phyloP scores from a whole-genome alignment of 2,888 invertebrate species.

The Baronia brevicornis region DNA sequence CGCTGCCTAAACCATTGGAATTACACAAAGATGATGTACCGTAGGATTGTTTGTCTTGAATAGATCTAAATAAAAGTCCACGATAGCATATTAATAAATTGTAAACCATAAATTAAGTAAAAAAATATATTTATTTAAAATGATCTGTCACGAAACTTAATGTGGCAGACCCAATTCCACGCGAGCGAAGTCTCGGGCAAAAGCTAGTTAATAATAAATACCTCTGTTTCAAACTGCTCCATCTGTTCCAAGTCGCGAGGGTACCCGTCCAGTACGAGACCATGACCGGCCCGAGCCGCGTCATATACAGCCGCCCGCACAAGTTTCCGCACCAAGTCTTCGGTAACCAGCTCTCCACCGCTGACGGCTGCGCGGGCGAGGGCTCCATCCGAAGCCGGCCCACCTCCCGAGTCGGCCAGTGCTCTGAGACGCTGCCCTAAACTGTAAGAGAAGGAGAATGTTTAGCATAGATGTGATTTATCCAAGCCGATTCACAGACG shows the following conservation, averaged over 20 bases:
- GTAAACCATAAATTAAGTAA: no score
- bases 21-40: no score
- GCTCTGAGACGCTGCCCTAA: slow-evolving; percentile 86
- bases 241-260: slow-evolving; percentile 94
- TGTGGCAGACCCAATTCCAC: no score
- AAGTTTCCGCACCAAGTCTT: slow-evolving; percentile 85
- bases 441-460: slow-evolving; percentile 42
- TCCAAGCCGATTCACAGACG: no score
- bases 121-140: no score
- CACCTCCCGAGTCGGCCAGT: slow-evolving; percentile 81
- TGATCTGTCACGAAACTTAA: no score
- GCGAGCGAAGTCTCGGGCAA: no score
- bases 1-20: no score
- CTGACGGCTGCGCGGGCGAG: slow-evolving; percentile 81
- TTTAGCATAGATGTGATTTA: not conserved
- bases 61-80: no score
- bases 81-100: no score
- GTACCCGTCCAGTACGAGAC: slow-evolving; percentile 95
- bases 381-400: slow-evolving; percentile 78
- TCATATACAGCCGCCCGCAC: slow-evolving; percentile 81
- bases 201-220: no score
- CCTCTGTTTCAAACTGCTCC: slow-evolving; percentile 91
- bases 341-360: slow-evolving; percentile 87
- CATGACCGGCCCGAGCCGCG: slow-evolving; percentile 76
- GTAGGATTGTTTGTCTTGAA: no score